These are phyloP conservation scores for Ricordea florida DNA, from an alignment of 92 coral and sea anemone genomes.

Conservation along the genomic window DNA sequence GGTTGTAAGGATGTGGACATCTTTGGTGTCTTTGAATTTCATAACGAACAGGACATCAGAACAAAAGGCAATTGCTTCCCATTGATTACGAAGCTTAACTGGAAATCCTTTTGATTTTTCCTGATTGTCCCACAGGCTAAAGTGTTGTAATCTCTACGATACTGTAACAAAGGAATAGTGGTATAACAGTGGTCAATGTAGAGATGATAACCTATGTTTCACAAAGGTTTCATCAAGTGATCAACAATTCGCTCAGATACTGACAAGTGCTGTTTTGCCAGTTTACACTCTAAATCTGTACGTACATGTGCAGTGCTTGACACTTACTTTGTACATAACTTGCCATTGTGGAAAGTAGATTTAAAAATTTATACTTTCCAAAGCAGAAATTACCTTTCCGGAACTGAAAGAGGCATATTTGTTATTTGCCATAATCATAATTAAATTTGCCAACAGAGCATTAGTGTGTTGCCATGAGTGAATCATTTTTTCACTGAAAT, in stretches of 20 bases:
- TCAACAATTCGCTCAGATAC: too few species aligned
- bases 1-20: neutral
- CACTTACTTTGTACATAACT: neutral
- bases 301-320: conserved; percentile 2
- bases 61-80: neutral
- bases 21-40: conserved; percentile 17
- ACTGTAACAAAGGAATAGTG: too few species aligned
- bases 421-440: neutral
- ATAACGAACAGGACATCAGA: neutral
- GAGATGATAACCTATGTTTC: too few species aligned
- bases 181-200: too few species aligned
- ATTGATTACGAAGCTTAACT: neutral
- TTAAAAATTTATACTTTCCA: neutral
- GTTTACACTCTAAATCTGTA: too few species aligned
- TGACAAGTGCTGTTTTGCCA: too few species aligned
- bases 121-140: conserved; percentile 11
- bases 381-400: neutral
- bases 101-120: conserved; percentile 13
- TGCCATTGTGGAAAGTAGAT: conserved; percentile 8
- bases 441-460: too few species aligned
- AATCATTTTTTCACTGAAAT: too few species aligned
- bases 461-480: too few species aligned
- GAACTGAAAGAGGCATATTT: neutral
- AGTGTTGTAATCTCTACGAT: too few species aligned
- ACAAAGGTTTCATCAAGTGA: too few species aligned